Percentiles rank a stretch among this genome's conserved stretches.
These are phyloP conservation scores for Caenorhabditis macrosperma DNA, from an alignment of 2,888 invertebrate genomes.

Conservation along the genomic window DNA sequence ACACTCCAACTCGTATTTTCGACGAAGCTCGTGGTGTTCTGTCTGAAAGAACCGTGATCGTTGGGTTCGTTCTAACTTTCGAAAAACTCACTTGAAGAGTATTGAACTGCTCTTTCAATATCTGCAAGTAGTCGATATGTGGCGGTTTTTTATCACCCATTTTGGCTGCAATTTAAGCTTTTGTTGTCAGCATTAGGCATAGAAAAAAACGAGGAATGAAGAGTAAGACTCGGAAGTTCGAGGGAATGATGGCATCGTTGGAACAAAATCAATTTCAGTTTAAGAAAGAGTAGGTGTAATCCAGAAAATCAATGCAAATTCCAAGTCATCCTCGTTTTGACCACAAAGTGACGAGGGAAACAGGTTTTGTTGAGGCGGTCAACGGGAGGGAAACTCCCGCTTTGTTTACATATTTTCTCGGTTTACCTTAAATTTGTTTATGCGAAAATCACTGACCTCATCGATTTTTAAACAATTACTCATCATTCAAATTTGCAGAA, in stretches of 20 bases:
- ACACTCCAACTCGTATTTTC: constrained; percentile 35
- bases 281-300: not conserved
- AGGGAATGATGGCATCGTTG: not conserved
- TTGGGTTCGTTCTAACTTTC: not conserved
- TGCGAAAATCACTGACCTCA: not conserved
- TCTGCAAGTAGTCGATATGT: constrained; percentile 34
- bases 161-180: constrained; percentile 16
- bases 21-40: constrained; percentile 39
- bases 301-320: not conserved
- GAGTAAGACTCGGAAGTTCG: not conserved
- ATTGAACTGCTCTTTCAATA: constrained; percentile 48
- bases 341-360: not conserved
- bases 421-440: constrained; percentile 16
- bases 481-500: no score
- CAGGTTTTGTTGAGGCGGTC: not conserved
- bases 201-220: no score
- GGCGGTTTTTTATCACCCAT: constrained; percentile 32
- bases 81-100: constrained; percentile 34
- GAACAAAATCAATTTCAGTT: not conserved
- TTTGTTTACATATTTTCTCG: constrained; percentile 13
- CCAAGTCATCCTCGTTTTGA: not conserved
- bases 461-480: no score
- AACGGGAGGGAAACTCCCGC: not conserved
- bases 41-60: constrained; percentile 20
- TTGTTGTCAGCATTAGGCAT: no score